Evolutionary conservation across 2,888 invertebrate genomes (phyloP).

Genomic region (Chymomyza amoena): DNA sequence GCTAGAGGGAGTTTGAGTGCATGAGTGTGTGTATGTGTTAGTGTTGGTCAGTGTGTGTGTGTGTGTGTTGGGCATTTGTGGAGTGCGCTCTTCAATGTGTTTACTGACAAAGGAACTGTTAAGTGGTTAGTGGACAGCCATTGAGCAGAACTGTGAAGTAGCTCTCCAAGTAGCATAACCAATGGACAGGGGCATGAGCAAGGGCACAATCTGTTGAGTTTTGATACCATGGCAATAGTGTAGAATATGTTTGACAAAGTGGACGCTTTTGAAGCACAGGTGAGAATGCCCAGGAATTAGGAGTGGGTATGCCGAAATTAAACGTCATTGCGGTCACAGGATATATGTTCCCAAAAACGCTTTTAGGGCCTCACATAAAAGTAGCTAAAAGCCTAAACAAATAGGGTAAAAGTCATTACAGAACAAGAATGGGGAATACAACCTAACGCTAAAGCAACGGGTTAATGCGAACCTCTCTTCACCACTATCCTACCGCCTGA

Average conservation of each 20-base stretch:
- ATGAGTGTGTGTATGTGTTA: conserved; percentile 13
- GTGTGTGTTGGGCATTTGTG: not conserved
- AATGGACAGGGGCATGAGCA: conserved; percentile 39
- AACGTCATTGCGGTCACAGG: not conserved
- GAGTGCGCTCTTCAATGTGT: conserved; percentile 41
- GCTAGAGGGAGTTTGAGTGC: conserved; percentile 1
- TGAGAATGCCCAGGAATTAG: not conserved
- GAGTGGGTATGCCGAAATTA: not conserved
- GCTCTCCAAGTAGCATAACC: conserved; percentile 24
- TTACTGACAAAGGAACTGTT: conserved; percentile 64
- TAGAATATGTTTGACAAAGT: not conserved
- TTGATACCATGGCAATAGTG: conserved; percentile 25
- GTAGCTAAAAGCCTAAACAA: no score
- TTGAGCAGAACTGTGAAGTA: conserved; percentile 51
- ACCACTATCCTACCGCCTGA: no score
- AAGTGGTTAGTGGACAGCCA: conserved; percentile 65
- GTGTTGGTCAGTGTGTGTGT: conserved; percentile 19
- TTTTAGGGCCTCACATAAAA: no score
- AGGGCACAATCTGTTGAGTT: conserved; percentile 37
- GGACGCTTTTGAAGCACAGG: not conserved
- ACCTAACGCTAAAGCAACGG: no score
- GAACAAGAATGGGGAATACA: no score
- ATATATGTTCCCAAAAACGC: no score
- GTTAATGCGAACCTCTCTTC: no score
- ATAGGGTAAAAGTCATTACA: no score